Conservation (phyloP, 2,888 invertebrate species). For the Hirtodrosophila trivittata region DNA sequence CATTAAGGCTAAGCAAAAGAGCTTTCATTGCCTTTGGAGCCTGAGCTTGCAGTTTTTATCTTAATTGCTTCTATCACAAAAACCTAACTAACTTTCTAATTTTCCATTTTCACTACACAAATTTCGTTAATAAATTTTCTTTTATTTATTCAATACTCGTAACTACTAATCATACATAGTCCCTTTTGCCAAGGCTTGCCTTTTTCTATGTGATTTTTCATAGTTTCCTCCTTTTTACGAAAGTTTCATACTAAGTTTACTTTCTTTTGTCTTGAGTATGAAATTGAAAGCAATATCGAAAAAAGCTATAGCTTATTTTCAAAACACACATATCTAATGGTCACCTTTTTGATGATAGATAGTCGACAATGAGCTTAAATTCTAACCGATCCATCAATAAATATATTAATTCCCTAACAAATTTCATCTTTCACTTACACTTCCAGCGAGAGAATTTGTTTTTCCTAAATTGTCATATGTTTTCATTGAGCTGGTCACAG, state of each 20-base stretch:
- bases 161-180: no score
- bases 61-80: slow-evolving; percentile 52
- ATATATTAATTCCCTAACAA: slow-evolving; percentile 3
- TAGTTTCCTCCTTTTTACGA: no score
- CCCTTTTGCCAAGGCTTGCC: no score
- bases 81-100: slow-evolving; percentile 53
- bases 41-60: slow-evolving; percentile 62
- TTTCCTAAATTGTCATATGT: slow-evolving; percentile 34
- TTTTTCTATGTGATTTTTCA: no score
- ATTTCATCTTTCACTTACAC: slow-evolving; percentile 21
- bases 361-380: slow-evolving; percentile 4
- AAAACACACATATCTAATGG: no score
- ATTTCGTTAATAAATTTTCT: slow-evolving; percentile 25
- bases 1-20: slow-evolving; percentile 47
- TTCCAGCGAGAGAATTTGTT: slow-evolving; percentile 17
- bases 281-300: no score
- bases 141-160: no score
- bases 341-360: no score
- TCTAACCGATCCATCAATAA: slow-evolving; percentile 18
- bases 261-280: no score
- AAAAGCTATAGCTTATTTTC: no score
- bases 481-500: slow-evolving; percentile 39
- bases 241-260: no score
- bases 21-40: not conserved
- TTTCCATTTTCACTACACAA: slow-evolving; percentile 59